Base-by-base conservation (phyloP, 2,113 vertebrate species). In the Sarotherodon lohbergeri region DNA sequence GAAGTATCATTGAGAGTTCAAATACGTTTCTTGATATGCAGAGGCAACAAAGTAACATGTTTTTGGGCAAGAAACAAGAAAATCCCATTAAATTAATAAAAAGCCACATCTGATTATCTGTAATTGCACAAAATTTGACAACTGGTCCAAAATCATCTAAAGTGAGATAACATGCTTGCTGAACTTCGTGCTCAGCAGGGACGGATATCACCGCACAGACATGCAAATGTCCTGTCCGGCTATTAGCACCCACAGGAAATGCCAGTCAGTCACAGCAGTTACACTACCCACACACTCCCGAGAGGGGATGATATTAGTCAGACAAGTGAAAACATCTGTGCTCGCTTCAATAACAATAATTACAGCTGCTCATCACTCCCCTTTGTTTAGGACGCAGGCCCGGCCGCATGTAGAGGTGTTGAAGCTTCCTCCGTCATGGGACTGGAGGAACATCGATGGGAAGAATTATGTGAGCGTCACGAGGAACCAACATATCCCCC, bases 401-500 rank as follows among this genome's bases (percentile, higher is more conserved):
- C 91, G 98, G 1, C 97, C 97, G 0, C 96, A 98, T 63, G 84
- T 97, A 89, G 92, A 96, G 0, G 5, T 80, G 1, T 81, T 90
- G 0, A 92, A 94, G 3, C 94, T 99, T 13, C 98, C 98, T 55
- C 83, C 43, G 76, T 95, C 87, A 48, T 99, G 98, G 98, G 99
- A 99, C 95, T 99, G 98, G 98, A 94, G 98, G 85, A 97, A 97
- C 34, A 90, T 98, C 24, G 29, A 97, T 0, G 98, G 98, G 1
- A 92, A 96, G 90, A 99, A 99, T 78, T 99, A 96, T 1, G 98
- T 95, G 88, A 99, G 98, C 85, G 89, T 97, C 87, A 99, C 98
- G 1, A 96, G 98, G 50, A 99, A 99, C 95, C 98, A 99, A 92
- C 98, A 99, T 96, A 99, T 99, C 94, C 98, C 98, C 0, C 98